Conservation (phyloP, 2,888 invertebrate genomes). For the Drosophila prostipennis region DNA sequence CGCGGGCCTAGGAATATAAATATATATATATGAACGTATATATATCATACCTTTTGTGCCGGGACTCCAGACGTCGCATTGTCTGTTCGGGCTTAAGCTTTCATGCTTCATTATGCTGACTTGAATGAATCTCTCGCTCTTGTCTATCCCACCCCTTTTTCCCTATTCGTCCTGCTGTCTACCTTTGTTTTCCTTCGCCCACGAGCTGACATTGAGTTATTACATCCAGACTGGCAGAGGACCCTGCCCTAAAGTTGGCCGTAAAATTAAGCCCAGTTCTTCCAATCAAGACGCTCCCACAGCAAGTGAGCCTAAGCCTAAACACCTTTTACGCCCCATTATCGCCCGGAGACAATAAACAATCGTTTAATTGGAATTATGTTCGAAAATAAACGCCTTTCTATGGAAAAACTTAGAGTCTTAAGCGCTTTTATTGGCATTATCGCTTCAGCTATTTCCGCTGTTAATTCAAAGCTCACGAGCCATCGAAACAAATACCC, state of each 20-base stretch:
- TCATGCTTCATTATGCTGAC: slow-evolving; percentile 68
- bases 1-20: slow-evolving; percentile 11
- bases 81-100: slow-evolving; percentile 60
- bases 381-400: slow-evolving; percentile 62
- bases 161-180: slow-evolving; percentile 20
- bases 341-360: slow-evolving; percentile 42
- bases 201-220: slow-evolving; percentile 49
- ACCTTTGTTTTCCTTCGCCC: slow-evolving; percentile 51
- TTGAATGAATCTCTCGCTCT: slow-evolving; percentile 52
- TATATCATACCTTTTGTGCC: slow-evolving; percentile 36
- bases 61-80: slow-evolving; percentile 52
- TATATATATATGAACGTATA: slow-evolving; percentile 13
- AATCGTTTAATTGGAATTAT: slow-evolving; percentile 72
- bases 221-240: slow-evolving; percentile 27
- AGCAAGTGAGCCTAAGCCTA: slow-evolving; percentile 43
- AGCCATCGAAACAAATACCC: slow-evolving; percentile 32
- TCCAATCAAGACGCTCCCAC: slow-evolving; percentile 14
- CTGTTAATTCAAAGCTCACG: slow-evolving; percentile 71
- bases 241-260: neutral
- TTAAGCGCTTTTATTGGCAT: slow-evolving; percentile 60
- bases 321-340: slow-evolving; percentile 47
- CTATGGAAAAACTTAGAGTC: slow-evolving; percentile 47
- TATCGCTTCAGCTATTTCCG: slow-evolving; percentile 77
- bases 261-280: slow-evolving; percentile 19
- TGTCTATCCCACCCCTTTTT: slow-evolving; percentile 10